Evolutionary conservation across 1,140 invertebrate genomes (phyloP), one percentile per base, ranked within the genome.

Genomic region (Patella vulgata): DNA sequence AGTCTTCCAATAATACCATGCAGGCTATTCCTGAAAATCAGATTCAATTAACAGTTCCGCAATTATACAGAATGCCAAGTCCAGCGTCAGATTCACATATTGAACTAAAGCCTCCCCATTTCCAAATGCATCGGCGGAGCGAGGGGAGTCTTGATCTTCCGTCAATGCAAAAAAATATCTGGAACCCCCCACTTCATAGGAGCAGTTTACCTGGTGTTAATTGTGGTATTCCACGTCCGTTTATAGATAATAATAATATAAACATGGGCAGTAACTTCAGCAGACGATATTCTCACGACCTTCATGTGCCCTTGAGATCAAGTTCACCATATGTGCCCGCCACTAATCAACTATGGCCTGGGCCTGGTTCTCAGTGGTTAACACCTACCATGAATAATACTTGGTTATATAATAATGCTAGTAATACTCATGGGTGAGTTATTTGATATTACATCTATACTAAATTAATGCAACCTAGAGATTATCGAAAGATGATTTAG

Each of bases 71-170:
- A 19, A 66, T 59, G 57, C 56, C 60, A 4, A 66, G 63, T 55
- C 68, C 68, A 4, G 42, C 53, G 17, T 70, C 68, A 14, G 68
- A 70, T 42, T 47, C 56, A 4, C 59, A 70, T 9, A 23, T 63
- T 23, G 63, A 70, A 19, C 46, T 63, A 12, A 58, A 44, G 9
- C 11, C 51, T 1, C 56, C 58, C 4, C 61, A 55, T 11, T 51
- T 50, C 12, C 65, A 77, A 47, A 42, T 68, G 17, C 79, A 81
- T 40, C 59, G 75, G 23, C 61, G 71, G 23, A 79, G 77, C 36
- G 79, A 81, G 28, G 77, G 79, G 8, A 75, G 74, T 19, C 51
- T 81, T n/a, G 77, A 81, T 56, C 48, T 75, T 30, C 68, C 72
- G 19, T 59, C 53, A 1, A 52, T 65, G 57, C 67, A 68, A 19